Conservation (phyloP, 2,888 invertebrate genomes). For the Scaptomyza cyrtandrae region DNA sequence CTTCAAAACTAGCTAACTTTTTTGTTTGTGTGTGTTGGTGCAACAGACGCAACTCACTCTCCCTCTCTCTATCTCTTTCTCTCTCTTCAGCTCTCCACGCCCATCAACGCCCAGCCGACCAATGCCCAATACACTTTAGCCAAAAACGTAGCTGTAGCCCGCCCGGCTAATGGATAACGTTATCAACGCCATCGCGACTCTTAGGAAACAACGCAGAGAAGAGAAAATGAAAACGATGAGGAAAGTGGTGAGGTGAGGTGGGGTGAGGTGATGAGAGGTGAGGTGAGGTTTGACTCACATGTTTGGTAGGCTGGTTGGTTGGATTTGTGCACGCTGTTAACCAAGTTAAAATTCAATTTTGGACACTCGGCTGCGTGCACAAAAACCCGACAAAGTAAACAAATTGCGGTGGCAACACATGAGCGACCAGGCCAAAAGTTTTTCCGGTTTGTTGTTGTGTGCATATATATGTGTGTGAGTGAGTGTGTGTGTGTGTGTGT, state of each 20-base stretch:
- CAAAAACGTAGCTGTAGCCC: slow-evolving; percentile 2
- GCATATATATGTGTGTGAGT: neutral
- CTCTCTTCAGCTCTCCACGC: too few relatives aligned
- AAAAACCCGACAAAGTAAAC: slow-evolving; percentile 74
- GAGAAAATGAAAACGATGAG: slow-evolving; percentile 16
- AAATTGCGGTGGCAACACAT: slow-evolving; percentile 73
- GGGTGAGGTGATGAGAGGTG: too few relatives aligned
- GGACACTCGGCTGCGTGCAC: slow-evolving; percentile 69
- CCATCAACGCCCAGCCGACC: neutral
- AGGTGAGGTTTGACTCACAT: slow-evolving; percentile 14
- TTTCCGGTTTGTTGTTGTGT: neutral
- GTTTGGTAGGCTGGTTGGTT: slow-evolving; percentile 14
- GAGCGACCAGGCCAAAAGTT: slow-evolving; percentile 50
- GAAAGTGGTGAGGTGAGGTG: neutral
- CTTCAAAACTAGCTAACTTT: slow-evolving; percentile 64
- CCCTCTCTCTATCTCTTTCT: too few relatives aligned
- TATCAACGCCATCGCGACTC: slow-evolving; percentile 66
- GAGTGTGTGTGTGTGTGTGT: neutral
- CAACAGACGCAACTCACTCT: slow-evolving; percentile 11
- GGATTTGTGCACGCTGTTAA: slow-evolving; percentile 52
- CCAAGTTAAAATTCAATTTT: slow-evolving; percentile 72
- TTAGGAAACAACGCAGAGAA: slow-evolving; percentile 33
- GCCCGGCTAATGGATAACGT: slow-evolving; percentile 66
- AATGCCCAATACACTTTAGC: slow-evolving; percentile 8
- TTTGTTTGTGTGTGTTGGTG: neutral